Conservation (phyloP, 1,140 invertebrate species). For the Andricus grossulariae region DNA sequence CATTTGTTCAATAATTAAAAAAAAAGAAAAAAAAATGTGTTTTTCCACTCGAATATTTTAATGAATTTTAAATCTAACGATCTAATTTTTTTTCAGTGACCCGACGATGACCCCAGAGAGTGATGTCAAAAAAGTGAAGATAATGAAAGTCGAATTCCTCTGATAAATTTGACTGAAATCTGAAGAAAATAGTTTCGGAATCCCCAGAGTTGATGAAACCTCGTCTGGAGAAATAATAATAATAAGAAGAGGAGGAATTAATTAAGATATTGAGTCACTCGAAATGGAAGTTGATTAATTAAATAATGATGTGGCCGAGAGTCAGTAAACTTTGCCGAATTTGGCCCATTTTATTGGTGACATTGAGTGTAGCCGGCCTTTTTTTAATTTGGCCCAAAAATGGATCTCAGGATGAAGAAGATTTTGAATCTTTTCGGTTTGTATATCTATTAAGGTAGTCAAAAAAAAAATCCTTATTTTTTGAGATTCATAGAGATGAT, state of each 20-base stretch:
- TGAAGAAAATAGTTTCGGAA: constrained; percentile 14
- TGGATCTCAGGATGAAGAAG: constrained; percentile 46
- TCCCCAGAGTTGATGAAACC: neutral
- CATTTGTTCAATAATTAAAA: no score
- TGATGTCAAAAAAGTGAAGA: constrained; percentile 33
- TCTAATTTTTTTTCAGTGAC: neutral
- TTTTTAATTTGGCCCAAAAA: constrained; percentile 63
- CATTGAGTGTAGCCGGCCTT: constrained; percentile 48
- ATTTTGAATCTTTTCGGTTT: constrained; percentile 62
- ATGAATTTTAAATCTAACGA: neutral
- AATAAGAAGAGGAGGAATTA: no score
- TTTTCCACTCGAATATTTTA: no score
- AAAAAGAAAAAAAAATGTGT: no score
- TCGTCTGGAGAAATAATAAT: neutral
- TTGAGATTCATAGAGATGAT: no score
- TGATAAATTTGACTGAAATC: constrained; percentile 41
- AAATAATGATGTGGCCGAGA: constrained; percentile 64
- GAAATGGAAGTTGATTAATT: neutral
- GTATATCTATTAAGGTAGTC: constrained; percentile 31
- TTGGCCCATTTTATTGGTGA: constrained; percentile 52
- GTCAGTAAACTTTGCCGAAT: constrained; percentile 59
- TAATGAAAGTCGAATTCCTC: constrained; percentile 38
- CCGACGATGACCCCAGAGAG: constrained; percentile 47
- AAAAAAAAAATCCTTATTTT: neutral
- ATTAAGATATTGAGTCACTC: neutral